Evolutionary conservation across 2,888 invertebrate genomes (phyloP).

Genomic region (Athripsodes cinereus): DNA sequence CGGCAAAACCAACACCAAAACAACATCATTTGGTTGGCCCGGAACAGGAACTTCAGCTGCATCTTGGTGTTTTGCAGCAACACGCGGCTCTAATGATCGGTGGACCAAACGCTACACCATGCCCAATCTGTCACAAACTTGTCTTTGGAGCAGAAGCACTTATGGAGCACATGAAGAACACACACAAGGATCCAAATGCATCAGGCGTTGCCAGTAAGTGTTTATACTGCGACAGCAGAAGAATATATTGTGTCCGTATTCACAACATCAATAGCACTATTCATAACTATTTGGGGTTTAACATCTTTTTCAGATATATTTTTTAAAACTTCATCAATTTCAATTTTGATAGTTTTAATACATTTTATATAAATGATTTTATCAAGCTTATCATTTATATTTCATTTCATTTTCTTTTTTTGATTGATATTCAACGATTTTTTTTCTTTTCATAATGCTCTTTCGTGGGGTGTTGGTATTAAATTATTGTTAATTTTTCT

Average conservation of each 20-base stretch:
- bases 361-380: too few species aligned
- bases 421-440: too few species aligned
- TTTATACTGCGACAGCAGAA: slow-evolving; percentile 23
- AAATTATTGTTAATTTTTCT: slow-evolving; percentile 2
- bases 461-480: slow-evolving; percentile 25
- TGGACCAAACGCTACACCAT: slow-evolving; percentile 86
- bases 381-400: too few species aligned
- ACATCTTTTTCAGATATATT: too few species aligned
- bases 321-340: too few species aligned
- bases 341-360: too few species aligned
- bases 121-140: slow-evolving; percentile 91
- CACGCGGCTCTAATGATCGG: slow-evolving; percentile 88
- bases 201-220: slow-evolving; percentile 86
- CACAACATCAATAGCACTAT: too few species aligned
- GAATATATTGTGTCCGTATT: not conserved
- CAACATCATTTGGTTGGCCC: slow-evolving; percentile 38
- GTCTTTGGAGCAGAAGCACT: slow-evolving; percentile 89
- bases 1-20: slow-evolving; percentile 29
- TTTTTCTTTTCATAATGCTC: not conserved
- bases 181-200: slow-evolving; percentile 88
- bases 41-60: slow-evolving; percentile 79
- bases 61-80: slow-evolving; percentile 93
- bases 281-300: too few species aligned
- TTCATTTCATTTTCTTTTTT: too few species aligned
- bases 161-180: slow-evolving; percentile 94